Base-by-base conservation (phyloP, 1,140 invertebrate genomes). In the Aphidius gifuensis region DNA sequence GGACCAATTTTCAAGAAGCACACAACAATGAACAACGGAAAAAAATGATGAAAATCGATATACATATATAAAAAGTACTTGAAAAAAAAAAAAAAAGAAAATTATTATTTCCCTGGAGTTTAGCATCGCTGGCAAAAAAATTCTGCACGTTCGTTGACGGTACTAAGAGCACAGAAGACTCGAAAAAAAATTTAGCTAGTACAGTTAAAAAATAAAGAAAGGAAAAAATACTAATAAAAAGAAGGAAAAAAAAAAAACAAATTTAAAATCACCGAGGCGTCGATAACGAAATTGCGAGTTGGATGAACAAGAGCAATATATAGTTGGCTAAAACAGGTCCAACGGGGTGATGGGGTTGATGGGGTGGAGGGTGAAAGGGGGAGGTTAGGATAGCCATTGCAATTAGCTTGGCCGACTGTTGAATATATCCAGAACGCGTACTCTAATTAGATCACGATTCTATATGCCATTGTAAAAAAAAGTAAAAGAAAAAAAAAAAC, bases 391-490 rank as follows among this genome's bases (percentile, higher is more conserved):
- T 43, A 55, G 53, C 40, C 32, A 53, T 53, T 51, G 23, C 58
- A 58, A 58, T 58, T 58, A 48, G 38, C 23, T 32, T 40, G 38
- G 16, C 46, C 11, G 46, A 58, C 45, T n/a, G 21, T 39, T 45
- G 45, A 58, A 49, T 58, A 49, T 48, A 21, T 46, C 9, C 46
- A 47, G 38, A 4, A 54, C 11, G 11, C 40, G 50, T 47, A 38
- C 9, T 42, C 42, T 56, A 56, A 56, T 56, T 56, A 56, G 54
- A 56, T 56, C 54, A 21, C 6, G 54, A 56, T 44, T 11, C 21
- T 44, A n/a, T 16, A 32, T 32, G 23, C 23, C 4, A 32, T 32
- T 32, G 23, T 4, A 32, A 32, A 32, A 32, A 32, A 32, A 32
- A 32, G 4, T 4, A 47, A 9, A 16, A n/a, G 1, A 47, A 16